phyloP scores from a whole-genome alignment of 2,797 vertebrate genomes.

The Tarsius wallacei region DNA sequence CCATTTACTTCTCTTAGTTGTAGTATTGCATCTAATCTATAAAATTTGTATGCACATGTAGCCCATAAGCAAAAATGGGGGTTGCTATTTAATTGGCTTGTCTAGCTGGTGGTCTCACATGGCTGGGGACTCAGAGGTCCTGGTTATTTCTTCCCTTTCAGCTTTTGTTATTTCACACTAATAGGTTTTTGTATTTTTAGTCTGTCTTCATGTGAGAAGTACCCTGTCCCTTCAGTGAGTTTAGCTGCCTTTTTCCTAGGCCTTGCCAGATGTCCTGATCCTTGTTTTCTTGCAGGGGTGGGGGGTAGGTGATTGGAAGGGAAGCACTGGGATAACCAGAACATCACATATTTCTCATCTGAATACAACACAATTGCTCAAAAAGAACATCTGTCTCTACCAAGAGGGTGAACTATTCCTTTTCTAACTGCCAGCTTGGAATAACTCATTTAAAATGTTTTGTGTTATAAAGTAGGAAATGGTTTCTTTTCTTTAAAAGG shows the following conservation, averaged over 20 bases:
- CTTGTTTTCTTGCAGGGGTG: not conserved
- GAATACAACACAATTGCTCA: constrained; percentile 68
- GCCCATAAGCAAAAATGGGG: constrained; percentile 22
- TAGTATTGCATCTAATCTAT: constrained; percentile 50
- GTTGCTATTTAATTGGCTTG: constrained; percentile 77
- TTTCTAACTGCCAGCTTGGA: constrained; percentile 71
- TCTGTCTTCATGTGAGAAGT: constrained; percentile 80
- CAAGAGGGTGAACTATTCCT: constrained; percentile 62
- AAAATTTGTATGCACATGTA: constrained; percentile 37
- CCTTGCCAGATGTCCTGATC: constrained; percentile 76
- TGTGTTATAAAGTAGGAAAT: constrained; percentile 72
- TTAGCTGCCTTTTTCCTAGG: constrained; percentile 70
- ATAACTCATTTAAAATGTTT: constrained; percentile 81
- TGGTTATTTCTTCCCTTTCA: constrained; percentile 78
- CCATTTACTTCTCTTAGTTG: not conserved
- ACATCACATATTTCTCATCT: constrained; percentile 69
- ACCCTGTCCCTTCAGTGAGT: constrained; percentile 71
- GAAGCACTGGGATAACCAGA: not conserved
- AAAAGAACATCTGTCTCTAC: constrained; percentile 73
- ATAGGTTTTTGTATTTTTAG: constrained; percentile 84
- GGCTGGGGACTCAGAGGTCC: constrained; percentile 62
- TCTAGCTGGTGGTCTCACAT: constrained; percentile 76
- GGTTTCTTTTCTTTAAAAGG: constrained; percentile 67
- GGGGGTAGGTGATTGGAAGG: too few species aligned
- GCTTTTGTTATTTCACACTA: constrained; percentile 85